Base-by-base conservation (phyloP, 35 echinoderm and acorn worm genomes). In the Lytechinus variegatus region DNA sequence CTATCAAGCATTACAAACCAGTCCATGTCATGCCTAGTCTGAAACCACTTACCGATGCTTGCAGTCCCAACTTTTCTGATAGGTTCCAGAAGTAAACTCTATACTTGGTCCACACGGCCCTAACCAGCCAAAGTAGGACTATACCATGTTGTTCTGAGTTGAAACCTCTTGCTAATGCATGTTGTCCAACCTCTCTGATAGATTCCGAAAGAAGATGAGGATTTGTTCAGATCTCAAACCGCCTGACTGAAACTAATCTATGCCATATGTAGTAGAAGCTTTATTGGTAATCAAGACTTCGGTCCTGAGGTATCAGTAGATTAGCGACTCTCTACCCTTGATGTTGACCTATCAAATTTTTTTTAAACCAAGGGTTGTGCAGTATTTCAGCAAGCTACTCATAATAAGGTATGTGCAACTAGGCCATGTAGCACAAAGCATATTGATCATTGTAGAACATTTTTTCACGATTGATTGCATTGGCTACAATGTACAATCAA, bases 151-250 rank as follows among this genome's bases (percentile, higher is more conserved):
- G 57, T 95, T 24, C 98, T 95, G 29, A 97, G 98, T 87, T 86
- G 7, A 95, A 94, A 89, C 94, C 96, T 8, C 96, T 99, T 6
- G 97, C 98, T 28, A 53, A 95, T 86, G 58, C 98, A 5, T 86
- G 91, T 16, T 95, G 97, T 53, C 98, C 98, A 95, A 95, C 28
- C 96, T 99, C 89, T 96, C 95, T 8, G 95, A 98, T 92, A 96
- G 97, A 44, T 91, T 95, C 28, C 88, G 52, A 54, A 90, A 90
- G 88, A 52, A 90, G 88, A 79, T 79, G 4, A 94, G 27, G 95
- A 87, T 3, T 54, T 91, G 93, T 11, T 95, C 96, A 9, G 97
- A 9, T 96, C 94, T 97, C 96, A 91, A 86, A 95, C 27, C 95
- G 96, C 19, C 98, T 97, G 33, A 44, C 19, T 99, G 92, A 97